Evolutionary conservation across 2,113 vertebrate genomes (phyloP).

Genomic region (Mesitornis unicolor): DNA sequence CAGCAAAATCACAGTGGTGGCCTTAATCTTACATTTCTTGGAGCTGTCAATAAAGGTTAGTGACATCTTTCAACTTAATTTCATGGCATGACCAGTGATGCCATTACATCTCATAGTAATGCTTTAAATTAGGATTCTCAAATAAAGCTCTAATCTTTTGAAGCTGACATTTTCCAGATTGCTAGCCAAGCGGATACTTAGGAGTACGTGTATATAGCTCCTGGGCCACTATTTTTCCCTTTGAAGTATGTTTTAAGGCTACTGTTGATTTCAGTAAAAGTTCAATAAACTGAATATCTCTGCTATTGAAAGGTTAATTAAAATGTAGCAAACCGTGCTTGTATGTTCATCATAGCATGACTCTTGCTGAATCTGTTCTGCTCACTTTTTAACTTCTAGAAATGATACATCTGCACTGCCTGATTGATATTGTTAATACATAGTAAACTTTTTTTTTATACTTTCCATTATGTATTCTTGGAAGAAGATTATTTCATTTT

Average conservation of each 20-base stretch:
- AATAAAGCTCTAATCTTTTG: slow-evolving; percentile 34
- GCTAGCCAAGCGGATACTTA: neutral
- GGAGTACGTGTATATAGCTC: neutral
- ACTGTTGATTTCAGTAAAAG: neutral
- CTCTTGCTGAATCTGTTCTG: neutral
- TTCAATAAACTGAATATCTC: neutral
- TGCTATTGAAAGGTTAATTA: neutral
- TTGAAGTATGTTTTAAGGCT: slow-evolving; percentile 6
- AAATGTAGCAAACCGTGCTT: neutral
- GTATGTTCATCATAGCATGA: neutral
- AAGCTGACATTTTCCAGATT: slow-evolving; percentile 33
- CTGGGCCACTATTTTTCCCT: neutral
- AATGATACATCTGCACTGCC: neutral
- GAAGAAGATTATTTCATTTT: neutral
- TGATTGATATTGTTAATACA: neutral
- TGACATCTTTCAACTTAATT: slow-evolving; percentile 55
- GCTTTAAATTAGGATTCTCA: slow-evolving; percentile 32
- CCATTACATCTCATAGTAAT: neutral
- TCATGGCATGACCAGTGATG: neutral
- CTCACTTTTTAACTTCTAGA: neutral
- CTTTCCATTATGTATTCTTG: neutral
- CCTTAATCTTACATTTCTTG: slow-evolving; percentile 36
- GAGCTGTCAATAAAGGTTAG: slow-evolving; percentile 55
- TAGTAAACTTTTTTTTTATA: neutral
- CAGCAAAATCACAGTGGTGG: neutral